phyloP scores from a whole-genome alignment of 2,888 invertebrate genomes.

The Meloe dianella region DNA sequence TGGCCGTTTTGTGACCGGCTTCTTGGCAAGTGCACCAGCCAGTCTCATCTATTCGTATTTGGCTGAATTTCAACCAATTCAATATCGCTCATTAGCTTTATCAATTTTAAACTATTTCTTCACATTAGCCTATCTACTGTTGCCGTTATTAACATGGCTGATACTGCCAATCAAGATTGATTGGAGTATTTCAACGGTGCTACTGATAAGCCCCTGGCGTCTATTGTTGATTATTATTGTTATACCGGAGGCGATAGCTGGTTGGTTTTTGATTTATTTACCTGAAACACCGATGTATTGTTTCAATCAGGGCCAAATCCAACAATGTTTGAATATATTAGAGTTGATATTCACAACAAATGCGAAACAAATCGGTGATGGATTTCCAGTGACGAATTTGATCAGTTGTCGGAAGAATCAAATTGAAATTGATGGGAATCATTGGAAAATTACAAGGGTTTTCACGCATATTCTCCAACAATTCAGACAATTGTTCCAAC shows the following conservation, averaged over 20 bases:
- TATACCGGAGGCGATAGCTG: constrained; percentile 68
- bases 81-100: constrained; percentile 65
- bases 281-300: constrained; percentile 85
- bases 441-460: constrained; percentile 53
- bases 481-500: constrained; percentile 63
- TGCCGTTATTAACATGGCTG: constrained; percentile 62
- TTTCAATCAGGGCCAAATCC: constrained; percentile 66
- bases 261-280: constrained; percentile 63
- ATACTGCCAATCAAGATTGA: constrained; percentile 47
- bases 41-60: constrained; percentile 65
- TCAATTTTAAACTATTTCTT: constrained; percentile 71
- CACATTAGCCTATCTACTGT: constrained; percentile 68
- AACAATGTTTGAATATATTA: constrained; percentile 67
- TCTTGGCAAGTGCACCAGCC: constrained; percentile 54
- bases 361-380: constrained; percentile 57
- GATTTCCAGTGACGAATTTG: constrained; percentile 60
- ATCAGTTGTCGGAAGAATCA: constrained; percentile 18
- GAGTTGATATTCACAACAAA: constrained; percentile 67
- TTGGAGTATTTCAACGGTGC: constrained; percentile 42
- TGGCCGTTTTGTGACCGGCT: constrained; percentile 70
- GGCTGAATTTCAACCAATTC: constrained; percentile 70
- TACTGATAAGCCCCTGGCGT: constrained; percentile 73
- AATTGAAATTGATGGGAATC: constrained; percentile 22
- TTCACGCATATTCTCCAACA: constrained; percentile 64
- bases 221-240: constrained; percentile 71